A percentile compares a stretch with the other conserved stretches of the same genome.
phyloP scores from a whole-genome alignment of 2,797 vertebrate genomes.

The Ceryle rudis region DNA sequence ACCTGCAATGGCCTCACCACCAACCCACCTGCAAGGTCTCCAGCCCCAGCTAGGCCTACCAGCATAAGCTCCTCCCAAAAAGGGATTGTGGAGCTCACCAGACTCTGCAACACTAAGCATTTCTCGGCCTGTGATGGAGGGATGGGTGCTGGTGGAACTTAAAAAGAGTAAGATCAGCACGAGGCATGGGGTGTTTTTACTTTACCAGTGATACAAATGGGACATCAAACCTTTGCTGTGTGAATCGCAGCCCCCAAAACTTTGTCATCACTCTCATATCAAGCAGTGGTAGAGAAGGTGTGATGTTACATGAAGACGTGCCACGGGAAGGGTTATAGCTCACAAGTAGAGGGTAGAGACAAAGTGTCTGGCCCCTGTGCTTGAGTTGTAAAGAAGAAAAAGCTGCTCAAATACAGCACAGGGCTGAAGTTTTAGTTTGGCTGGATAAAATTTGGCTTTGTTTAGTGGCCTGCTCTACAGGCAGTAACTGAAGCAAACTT shows the following conservation, averaged over 20 bases:
- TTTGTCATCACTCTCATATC: background rate
- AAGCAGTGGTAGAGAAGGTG: background rate
- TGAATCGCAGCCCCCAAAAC: background rate
- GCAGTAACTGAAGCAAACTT: background rate
- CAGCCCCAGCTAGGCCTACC: background rate
- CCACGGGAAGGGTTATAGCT: background rate
- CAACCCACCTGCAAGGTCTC: accelerated
- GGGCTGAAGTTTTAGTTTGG: background rate
- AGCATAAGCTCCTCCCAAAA: background rate
- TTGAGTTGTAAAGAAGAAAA: background rate
- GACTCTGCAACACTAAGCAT: background rate
- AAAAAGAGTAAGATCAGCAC: no score
- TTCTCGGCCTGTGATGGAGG: background rate
- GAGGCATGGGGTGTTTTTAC: background rate
- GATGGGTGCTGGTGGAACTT: background rate
- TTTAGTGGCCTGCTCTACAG: background rate
- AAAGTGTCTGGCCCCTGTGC: no score
- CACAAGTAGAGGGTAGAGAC: background rate
- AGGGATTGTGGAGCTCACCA: background rate
- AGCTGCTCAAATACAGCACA: background rate
- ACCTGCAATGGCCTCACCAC: background rate
- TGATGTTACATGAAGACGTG: background rate
- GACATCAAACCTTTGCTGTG: background rate
- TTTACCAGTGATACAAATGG: background rate
- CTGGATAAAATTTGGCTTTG: background rate